Base-by-base conservation (phyloP, 2,113 vertebrate genomes). In the Glaucidium brasilianum region DNA sequence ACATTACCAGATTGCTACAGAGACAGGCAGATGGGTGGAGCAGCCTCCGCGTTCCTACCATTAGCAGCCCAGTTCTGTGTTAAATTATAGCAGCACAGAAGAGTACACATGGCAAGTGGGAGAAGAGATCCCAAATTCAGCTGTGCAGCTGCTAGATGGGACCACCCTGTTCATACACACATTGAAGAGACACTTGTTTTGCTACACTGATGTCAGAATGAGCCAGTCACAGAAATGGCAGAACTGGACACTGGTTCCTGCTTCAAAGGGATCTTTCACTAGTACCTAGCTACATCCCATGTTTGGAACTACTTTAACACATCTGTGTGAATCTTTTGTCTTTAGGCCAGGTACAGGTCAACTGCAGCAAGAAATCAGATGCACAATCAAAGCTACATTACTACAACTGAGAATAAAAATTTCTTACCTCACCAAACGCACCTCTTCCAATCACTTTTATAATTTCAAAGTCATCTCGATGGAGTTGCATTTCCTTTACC, bases 401-500 rank as follows among this genome's bases (percentile, higher is more conserved):
- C 21, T 74, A n/a, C 15, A 76, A 59, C 19, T 20, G 29, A 66
- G 11, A 92, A 14, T 62, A 92, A 94, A 76, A 79, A 50, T 14
- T 20, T 71, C 98, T 98, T 97, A 99, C 98, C 98, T 99, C 98
- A 39, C 98, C 98, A 82, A 99, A 99, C 53, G 98, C 98, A 21
- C 98, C 98, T 97, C 98, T 98, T 93, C 98, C 98, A 2, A 99
- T 99, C 34, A 99, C 98, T 98, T 99, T 99, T 86, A 99, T 98
- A 30, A 99, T 98, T 95, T 99, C 98, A 81, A 99, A 99, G 97
- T 99, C 98, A 83, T 99, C 98, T 67, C 98, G 98, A 68, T 97
- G 98, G 9, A 99, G 98, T 9, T 98, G 98, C 98, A 98, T 98
- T 68, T 98, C 98, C 97, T 98, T 98, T 79, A 99, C 98, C 96